Evolutionary conservation across 2,113 vertebrate genomes (phyloP), one percentile per base, ranked within the genome.

Genomic region (Serinus canaria): DNA sequence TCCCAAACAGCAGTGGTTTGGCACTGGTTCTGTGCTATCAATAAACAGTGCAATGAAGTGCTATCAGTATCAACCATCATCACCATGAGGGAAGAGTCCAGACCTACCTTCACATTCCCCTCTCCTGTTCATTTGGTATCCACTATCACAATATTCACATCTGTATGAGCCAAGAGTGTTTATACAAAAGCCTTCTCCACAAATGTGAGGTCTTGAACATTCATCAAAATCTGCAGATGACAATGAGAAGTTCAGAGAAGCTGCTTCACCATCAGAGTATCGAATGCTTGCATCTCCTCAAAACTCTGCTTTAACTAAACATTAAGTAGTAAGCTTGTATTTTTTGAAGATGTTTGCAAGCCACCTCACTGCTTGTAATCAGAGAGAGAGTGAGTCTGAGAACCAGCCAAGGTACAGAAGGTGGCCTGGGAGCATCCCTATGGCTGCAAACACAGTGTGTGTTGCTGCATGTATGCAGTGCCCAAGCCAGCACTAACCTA

Each of bases 161-260:
- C 94, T 97, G 95, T 97, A 98, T 8, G 98, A 98, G 18, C 98
- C 98, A 64, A 95, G 8, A 1, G 98, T 98, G 89, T 99, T 99
- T 91, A 98, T 21, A 84, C 98, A 99, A 59, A 97, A 96, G 7
- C 98, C 98, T 50, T 98, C 98, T 30, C 97, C 98, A 2, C 98
- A 99, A 35, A 95, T 87, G 8, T 96, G 94, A 6, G 98, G 97
- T 84, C 97, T 95, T 89, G 97, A 95, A 81, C 98, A 98, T 94
- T 99, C 98, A 62, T 99, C 97, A 79, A 99, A 97, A 95, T 99
- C 98, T 99, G 94, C 41, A 81, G 50, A 77, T 41, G 60, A 69
- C 27, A 63, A 83, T 68, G 14, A 27, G 11, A 93, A 77, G 52
- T 33, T 60, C 78, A 81, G 41, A 91, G 78, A 88, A 88, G 41